These are phyloP conservation scores for Syritta pipiens DNA, from an alignment of 2,888 invertebrate species.

Conservation along the genomic window DNA sequence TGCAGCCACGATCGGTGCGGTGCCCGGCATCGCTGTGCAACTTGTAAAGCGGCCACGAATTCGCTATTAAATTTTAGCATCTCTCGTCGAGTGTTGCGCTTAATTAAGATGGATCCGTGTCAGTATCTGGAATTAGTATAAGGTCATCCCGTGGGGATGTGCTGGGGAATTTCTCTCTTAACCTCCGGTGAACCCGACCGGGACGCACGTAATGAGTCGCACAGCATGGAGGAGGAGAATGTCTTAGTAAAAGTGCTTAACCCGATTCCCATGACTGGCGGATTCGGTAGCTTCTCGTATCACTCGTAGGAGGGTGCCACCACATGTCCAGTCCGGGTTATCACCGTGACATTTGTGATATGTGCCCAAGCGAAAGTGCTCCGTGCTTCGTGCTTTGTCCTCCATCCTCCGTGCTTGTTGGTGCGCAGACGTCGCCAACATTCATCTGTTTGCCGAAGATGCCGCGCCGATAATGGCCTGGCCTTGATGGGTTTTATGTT, in stretches of 20 bases:
- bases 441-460: slow-evolving; percentile 18
- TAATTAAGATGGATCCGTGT: slow-evolving; percentile 77
- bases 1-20: not conserved
- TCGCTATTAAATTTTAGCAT: slow-evolving; percentile 61
- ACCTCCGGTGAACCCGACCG: slow-evolving; percentile 42
- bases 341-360: slow-evolving; percentile 41
- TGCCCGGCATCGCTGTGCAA: no score
- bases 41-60: slow-evolving; percentile 59
- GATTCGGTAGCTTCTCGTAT: slow-evolving; percentile 16
- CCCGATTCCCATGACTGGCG: slow-evolving; percentile 76
- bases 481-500: not conserved
- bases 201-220: slow-evolving; percentile 54
- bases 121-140: slow-evolving; percentile 70
- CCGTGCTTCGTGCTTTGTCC: not conserved
- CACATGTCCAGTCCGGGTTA: slow-evolving; percentile 39
- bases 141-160: slow-evolving; percentile 60
- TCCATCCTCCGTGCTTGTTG: not conserved
- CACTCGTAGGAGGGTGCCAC: slow-evolving; percentile 11
- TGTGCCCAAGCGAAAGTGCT: slow-evolving; percentile 55
- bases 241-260: slow-evolving; percentile 77
- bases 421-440: slow-evolving; percentile 11
- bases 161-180: slow-evolving; percentile 57
- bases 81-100: slow-evolving; percentile 62
- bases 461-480: slow-evolving; percentile 20
- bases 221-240: slow-evolving; percentile 8